phyloP scores from a whole-genome alignment of 2,888 invertebrate genomes.

The Drosophila emarginata region DNA sequence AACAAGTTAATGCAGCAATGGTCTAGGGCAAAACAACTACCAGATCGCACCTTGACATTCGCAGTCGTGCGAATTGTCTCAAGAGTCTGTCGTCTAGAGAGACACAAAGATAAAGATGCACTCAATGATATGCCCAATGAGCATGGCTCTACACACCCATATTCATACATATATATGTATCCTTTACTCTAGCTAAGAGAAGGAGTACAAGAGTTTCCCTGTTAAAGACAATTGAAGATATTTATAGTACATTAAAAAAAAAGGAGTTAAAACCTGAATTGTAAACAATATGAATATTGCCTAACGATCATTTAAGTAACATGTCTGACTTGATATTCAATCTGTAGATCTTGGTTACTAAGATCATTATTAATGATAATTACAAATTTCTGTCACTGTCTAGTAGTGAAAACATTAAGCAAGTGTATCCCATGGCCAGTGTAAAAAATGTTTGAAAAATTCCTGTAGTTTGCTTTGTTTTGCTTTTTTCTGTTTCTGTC shows the following conservation, averaged over 20 bases:
- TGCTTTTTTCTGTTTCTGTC: conserved; percentile 15
- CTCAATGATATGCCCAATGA: conserved; percentile 64
- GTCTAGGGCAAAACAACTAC: conserved; percentile 13
- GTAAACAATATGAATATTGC: background rate
- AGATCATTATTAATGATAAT: background rate
- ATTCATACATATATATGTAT: background rate
- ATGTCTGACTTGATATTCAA: background rate
- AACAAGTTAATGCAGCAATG: conserved; percentile 59
- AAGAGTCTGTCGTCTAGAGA: conserved; percentile 9
- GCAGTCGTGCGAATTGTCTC: conserved; percentile 44
- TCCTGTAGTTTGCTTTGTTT: background rate
- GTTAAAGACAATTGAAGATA: background rate
- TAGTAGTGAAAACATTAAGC: no score
- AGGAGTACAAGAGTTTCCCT: background rate
- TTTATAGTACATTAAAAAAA: background rate
- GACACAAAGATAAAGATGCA: conserved; percentile 57
- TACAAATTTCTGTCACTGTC: background rate
- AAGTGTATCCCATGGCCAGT: conserved; percentile 25
- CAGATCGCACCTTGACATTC: conserved; percentile 51
- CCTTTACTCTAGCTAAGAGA: background rate
- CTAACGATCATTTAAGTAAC: no score
- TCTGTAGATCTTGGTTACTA: background rate
- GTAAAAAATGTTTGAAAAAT: background rate
- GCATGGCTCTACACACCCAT: conserved; percentile 35
- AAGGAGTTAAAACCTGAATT: background rate